phyloP scores from a whole-genome alignment of 2,888 invertebrate genomes.

The Eupithecia inturbata region DNA sequence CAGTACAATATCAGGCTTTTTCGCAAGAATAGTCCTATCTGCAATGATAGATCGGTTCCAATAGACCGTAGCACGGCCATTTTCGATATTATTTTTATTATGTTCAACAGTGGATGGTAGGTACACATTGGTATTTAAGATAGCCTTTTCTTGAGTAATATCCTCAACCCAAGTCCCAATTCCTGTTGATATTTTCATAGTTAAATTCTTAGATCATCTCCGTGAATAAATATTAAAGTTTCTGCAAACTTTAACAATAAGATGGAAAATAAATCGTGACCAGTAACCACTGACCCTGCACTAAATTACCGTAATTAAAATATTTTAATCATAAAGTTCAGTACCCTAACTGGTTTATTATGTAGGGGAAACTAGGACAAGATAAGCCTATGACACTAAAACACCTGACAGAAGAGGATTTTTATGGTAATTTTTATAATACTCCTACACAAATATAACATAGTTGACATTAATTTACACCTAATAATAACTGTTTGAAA shows the following conservation, averaged over 20 bases:
- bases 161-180: neutral
- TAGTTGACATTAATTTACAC: neutral
- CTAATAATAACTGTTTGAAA: conserved; percentile 38
- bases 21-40: too few species aligned
- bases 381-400: neutral
- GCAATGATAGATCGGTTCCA: too few species aligned
- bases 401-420: neutral
- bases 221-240: neutral
- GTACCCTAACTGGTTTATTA: conserved; percentile 19
- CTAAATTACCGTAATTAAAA: conserved; percentile 39
- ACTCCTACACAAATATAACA: neutral
- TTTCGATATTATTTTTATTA: too few species aligned
- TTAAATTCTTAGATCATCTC: neutral
- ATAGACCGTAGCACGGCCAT: too few species aligned
- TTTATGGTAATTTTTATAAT: neutral
- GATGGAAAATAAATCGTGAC: conserved; percentile 35
- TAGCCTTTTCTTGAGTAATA: neutral
- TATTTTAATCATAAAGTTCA: conserved; percentile 32
- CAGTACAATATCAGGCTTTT: too few species aligned
- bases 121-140: neutral
- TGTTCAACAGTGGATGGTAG: neutral
- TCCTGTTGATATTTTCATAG: neutral
- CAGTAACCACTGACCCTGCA: conserved; percentile 36
- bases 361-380: conserved; percentile 8
- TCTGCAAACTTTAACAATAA: conserved; percentile 23